Percentiles rank a stretch among this genome's conserved stretches.
Conservation (phyloP, 1,140 invertebrate species). For the Cydia fagiglandana region DNA sequence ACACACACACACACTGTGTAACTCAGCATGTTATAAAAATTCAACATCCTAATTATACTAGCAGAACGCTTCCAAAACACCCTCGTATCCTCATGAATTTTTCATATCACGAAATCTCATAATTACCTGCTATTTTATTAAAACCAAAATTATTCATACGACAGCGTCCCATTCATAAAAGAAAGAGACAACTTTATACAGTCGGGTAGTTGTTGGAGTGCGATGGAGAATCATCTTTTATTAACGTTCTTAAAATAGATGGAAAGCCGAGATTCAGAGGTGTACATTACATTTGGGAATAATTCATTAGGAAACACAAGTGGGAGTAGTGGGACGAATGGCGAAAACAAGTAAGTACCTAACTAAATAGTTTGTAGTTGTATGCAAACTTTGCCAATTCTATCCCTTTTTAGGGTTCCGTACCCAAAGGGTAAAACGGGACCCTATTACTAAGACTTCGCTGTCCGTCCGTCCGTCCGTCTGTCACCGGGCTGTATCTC, state of each 20-base stretch:
- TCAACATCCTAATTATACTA: no score
- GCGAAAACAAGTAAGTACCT: neutral
- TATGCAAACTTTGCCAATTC: neutral
- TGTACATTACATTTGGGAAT: slow-evolving; percentile 28
- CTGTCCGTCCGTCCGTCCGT: no score
- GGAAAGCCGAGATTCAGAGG: slow-evolving; percentile 4
- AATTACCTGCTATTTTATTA: slow-evolving; percentile 13
- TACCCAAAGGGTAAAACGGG: no score
- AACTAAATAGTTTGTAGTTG: neutral
- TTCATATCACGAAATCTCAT: slow-evolving; percentile 7
- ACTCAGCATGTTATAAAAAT: no score
- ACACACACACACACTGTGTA: no score
- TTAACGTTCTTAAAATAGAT: slow-evolving; percentile 25
- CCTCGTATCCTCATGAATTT: neutral
- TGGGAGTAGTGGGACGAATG: neutral
- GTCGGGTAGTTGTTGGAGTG: neutral
- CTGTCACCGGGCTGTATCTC: no score
- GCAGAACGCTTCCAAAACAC: neutral
- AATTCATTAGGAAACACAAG: neutral
- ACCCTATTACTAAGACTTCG: no score
- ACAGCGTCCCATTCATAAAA: neutral
- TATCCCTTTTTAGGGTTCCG: no score
- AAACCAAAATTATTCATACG: slow-evolving; percentile 13
- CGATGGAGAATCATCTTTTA: slow-evolving; percentile 13
- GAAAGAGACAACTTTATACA: slow-evolving; percentile 5